A percentile compares a stretch with the other conserved stretches of the same genome.
These are phyloP conservation scores for Platerodrilus igneus DNA, from an alignment of 2,888 invertebrate genomes.

Conservation along the genomic window DNA sequence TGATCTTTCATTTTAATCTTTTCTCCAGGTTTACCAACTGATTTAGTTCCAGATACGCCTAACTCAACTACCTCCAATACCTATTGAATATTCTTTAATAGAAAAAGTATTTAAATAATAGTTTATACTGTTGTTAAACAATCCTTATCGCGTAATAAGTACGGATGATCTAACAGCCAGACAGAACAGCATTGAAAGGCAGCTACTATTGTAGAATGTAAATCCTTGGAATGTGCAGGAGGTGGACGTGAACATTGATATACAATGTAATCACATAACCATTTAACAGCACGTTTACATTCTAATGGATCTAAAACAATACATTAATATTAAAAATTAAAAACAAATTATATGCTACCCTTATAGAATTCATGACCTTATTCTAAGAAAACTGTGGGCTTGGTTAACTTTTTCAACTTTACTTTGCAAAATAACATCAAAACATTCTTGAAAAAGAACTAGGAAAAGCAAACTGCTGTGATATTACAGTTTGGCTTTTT, in stretches of 20 bases:
- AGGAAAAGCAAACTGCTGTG: too few relatives aligned
- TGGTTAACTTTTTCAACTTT: background rate
- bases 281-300: conserved; percentile 89
- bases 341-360: too few relatives aligned
- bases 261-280: conserved; percentile 97
- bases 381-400: conserved; percentile 13
- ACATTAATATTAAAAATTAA: conserved; percentile 4
- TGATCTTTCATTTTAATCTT: conserved; percentile 90
- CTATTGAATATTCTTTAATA: conserved; percentile 22
- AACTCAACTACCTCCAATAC: conserved; percentile 91
- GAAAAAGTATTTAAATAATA: background rate
- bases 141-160: conserved; percentile 84
- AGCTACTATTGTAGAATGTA: conserved; percentile 91
- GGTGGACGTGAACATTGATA: conserved; percentile 93
- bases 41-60: conserved; percentile 94
- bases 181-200: conserved; percentile 87
- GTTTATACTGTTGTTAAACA: conserved; percentile 76
- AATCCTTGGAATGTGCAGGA: conserved; percentile 87
- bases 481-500: too few relatives aligned
- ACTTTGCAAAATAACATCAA: too few relatives aligned
- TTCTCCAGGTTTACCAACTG: conserved; percentile 81
- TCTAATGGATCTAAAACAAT: conserved; percentile 71
- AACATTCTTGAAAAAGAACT: too few relatives aligned
- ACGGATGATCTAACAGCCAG: conserved; percentile 90
- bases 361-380: conserved; percentile 29